Percentiles rank a stretch among this genome's conserved stretches.
Evolutionary conservation across 2,888 invertebrate genomes (phyloP).

Genomic region (Lucinisca nassula): DNA sequence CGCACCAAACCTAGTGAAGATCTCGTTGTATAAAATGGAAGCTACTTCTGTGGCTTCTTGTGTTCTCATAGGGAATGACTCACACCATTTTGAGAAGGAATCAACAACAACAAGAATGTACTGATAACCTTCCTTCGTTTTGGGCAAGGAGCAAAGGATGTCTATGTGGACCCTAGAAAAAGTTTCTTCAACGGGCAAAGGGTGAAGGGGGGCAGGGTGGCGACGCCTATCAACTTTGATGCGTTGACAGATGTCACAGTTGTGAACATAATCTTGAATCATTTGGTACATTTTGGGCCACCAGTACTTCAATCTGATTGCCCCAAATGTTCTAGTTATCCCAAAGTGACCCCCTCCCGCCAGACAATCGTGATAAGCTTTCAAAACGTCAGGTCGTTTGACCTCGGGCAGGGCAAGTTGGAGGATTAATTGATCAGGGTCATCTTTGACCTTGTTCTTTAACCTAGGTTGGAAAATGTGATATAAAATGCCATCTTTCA

Average conservation of each 20-base stretch:
- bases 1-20: slow-evolving; percentile 59
- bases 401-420: slow-evolving; percentile 47
- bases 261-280: slow-evolving; percentile 43
- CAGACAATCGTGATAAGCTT: slow-evolving; percentile 34
- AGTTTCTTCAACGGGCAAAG: slow-evolving; percentile 44
- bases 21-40: slow-evolving; percentile 49
- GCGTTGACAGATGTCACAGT: slow-evolving; percentile 60
- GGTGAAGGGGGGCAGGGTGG: slow-evolving; percentile 29
- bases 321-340: slow-evolving; percentile 30
- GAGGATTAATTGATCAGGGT: slow-evolving; percentile 25
- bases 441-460: slow-evolving; percentile 2
- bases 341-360: slow-evolving; percentile 56
- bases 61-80: slow-evolving; percentile 62
- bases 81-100: slow-evolving; percentile 63
- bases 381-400: slow-evolving; percentile 11
- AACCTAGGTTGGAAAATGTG: slow-evolving; percentile 8
- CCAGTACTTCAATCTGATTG: slow-evolving; percentile 52
- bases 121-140: slow-evolving; percentile 51
- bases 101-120: slow-evolving; percentile 63
- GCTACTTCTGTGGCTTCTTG: slow-evolving; percentile 60
- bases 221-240: slow-evolving; percentile 31
- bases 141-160: slow-evolving; percentile 55
- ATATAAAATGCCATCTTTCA: slow-evolving; percentile 14
- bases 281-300: slow-evolving; percentile 63
- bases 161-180: slow-evolving; percentile 59